Evolutionary conservation across 2,888 invertebrate species (phyloP), one percentile per base, ranked within the genome.

Genomic region (Matsumyia berberina): DNA sequence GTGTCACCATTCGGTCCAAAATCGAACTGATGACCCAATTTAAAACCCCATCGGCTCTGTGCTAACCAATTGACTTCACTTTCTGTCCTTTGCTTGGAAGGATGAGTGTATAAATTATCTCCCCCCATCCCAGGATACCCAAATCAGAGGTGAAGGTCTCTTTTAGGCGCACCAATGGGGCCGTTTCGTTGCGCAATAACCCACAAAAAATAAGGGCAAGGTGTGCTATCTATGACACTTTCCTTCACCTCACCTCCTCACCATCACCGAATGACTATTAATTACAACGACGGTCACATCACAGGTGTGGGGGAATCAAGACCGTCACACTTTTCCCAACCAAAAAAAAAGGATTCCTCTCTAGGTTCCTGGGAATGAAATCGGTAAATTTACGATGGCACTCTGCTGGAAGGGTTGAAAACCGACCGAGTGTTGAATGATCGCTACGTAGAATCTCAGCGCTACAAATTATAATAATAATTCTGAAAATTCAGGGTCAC

Each of bases 121-220:
- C 4, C 4, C 37, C 37, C n/a, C n/a, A n/a, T n/a, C n/a, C n/a
- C n/a, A n/a, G n/a, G n/a, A n/a, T 5, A 19, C 5, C 19, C 15
- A 19, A 55, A 24, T 69, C 69, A 58, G 57, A 70, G 57, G 57
- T 70, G 70, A 70, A 70, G 70, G 70, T 70, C 60, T 17, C 31
- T 60, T 58, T 49, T 70, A 19, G 70, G 69, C 55, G 44, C 55
- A 44, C 42, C 55, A 9, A 1, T n/a, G 35, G 24, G 33, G 66
- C 24, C 39, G 37, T 15, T 57, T n/a, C 12, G 39, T 72, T 60
- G 12, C 72, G 60, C 51, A 72, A 58, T 57, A 55, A 58, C 15
- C 24, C 4, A 24, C 1, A 24, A 29, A 39, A 53, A 19, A 15
- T 33, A 11, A 46, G 8, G 17, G 11, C 4, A 8, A 11, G 17